Percentiles rank a stretch among this genome's conserved stretches.
Evolutionary conservation across 2,113 vertebrate species (phyloP).

Genomic region (Triplophysa rosa): DNA sequence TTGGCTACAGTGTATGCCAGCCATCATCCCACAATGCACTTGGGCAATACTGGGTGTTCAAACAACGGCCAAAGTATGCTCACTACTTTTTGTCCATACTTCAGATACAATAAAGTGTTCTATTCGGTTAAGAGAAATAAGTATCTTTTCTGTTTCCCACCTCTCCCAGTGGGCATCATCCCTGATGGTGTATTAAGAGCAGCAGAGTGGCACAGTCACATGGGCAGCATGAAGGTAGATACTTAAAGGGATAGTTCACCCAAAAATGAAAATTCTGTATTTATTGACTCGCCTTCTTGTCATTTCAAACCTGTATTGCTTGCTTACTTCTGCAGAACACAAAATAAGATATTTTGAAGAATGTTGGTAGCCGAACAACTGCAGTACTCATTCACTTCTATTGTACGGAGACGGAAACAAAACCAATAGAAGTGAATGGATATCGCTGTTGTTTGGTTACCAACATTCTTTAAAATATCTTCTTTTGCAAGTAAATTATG

Average conservation of each 20-base stretch:
- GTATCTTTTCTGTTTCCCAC: slow-evolving; percentile 14
- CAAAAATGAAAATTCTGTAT: background rate
- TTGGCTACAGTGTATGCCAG: slow-evolving; percentile 90
- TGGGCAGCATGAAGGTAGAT: slow-evolving; percentile 96
- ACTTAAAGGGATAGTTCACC: background rate
- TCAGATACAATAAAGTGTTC: background rate
- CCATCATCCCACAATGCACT: slow-evolving; percentile 91
- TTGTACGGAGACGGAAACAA: too few relatives aligned
- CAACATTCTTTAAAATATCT: too few relatives aligned
- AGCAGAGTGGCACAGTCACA: slow-evolving; percentile 90
- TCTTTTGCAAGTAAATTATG: too few relatives aligned
- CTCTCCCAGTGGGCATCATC: slow-evolving; percentile 58
- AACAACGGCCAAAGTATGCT: slow-evolving; percentile 87
- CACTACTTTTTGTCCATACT: background rate
- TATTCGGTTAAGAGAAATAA: background rate
- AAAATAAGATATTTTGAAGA: too few relatives aligned
- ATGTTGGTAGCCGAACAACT: too few relatives aligned
- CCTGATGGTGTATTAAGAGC: slow-evolving; percentile 87
- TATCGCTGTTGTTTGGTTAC: too few relatives aligned
- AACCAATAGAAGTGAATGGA: too few relatives aligned
- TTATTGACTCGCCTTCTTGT: too few relatives aligned
- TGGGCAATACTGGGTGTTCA: slow-evolving; percentile 85
- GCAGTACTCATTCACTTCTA: too few relatives aligned
- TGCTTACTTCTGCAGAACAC: too few relatives aligned
- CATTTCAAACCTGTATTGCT: too few relatives aligned